Evolutionary conservation across 2,797 vertebrate species (phyloP).

Genomic region (Sebastes alutus): DNA sequence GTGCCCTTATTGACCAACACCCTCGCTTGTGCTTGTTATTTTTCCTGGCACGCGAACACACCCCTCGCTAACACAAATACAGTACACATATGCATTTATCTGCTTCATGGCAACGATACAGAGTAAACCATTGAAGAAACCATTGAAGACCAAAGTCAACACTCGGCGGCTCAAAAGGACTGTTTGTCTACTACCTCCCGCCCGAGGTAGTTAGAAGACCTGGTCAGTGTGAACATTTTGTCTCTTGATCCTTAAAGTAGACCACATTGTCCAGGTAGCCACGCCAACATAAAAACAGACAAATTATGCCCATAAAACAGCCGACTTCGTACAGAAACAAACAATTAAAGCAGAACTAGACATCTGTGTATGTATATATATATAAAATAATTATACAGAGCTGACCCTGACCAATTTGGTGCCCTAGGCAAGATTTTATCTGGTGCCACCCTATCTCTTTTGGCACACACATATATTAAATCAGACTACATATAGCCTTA

Average conservation of each 20-base stretch:
- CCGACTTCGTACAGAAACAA: not conserved
- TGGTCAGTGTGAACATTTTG: slow-evolving; percentile 36
- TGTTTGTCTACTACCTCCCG: slow-evolving; percentile 56
- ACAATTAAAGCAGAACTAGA: not conserved
- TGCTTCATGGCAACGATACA: slow-evolving; percentile 67
- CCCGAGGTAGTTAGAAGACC: slow-evolving; percentile 16
- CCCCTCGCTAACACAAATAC: slow-evolving; percentile 72
- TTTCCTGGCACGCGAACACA: slow-evolving; percentile 75
- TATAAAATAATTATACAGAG: not conserved
- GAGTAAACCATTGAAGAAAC: slow-evolving; percentile 68
- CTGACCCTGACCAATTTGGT: no score
- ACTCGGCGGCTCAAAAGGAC: slow-evolving; percentile 59
- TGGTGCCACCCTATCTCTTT: no score
- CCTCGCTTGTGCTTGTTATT: slow-evolving; percentile 76
- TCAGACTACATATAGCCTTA: not conserved
- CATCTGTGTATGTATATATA: not conserved
- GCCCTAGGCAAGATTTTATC: no score
- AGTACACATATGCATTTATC: slow-evolving; percentile 75
- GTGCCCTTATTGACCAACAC: slow-evolving; percentile 75
- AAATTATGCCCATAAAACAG: not conserved
- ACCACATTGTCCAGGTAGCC: slow-evolving; percentile 29
- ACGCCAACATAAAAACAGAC: not conserved
- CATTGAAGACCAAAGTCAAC: slow-evolving; percentile 78
- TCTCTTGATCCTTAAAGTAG: slow-evolving; percentile 28
- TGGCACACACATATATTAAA: not conserved